Evolutionary conservation across 2,113 vertebrate species (phyloP).

Genomic region (Delphinapterus leucas): DNA sequence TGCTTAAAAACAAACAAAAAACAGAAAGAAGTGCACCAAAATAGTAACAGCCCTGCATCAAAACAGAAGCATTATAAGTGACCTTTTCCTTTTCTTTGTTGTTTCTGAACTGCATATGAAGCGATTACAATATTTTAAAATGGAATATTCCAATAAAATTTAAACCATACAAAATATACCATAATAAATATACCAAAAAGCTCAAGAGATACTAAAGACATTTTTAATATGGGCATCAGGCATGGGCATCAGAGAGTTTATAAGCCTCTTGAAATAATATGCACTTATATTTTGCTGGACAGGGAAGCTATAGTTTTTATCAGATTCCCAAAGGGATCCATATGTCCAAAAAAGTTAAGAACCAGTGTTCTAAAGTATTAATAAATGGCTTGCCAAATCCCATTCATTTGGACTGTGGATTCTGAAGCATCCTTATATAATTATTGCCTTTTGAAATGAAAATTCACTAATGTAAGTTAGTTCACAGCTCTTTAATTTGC

Average conservation of each 20-base stretch:
- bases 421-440: background rate
- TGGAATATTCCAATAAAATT: background rate
- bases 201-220: background rate
- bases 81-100: background rate
- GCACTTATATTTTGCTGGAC: background rate
- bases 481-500: background rate
- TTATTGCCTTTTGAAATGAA: constrained; percentile 22
- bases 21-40: background rate
- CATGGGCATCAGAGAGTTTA: background rate
- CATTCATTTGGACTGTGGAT: background rate
- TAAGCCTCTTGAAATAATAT: background rate
- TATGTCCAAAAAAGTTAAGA: background rate
- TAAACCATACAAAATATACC: background rate
- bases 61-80: background rate
- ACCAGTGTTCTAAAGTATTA: background rate
- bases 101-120: background rate
- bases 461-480: background rate
- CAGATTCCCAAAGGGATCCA: background rate
- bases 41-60: background rate
- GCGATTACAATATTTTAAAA: background rate
- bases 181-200: background rate
- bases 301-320: background rate
- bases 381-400: background rate
- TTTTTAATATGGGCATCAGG: background rate
- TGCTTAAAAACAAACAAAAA: background rate